These are phyloP conservation scores for Labeo rohita DNA, from an alignment of 2,113 vertebrate genomes.

Conservation along the genomic window DNA sequence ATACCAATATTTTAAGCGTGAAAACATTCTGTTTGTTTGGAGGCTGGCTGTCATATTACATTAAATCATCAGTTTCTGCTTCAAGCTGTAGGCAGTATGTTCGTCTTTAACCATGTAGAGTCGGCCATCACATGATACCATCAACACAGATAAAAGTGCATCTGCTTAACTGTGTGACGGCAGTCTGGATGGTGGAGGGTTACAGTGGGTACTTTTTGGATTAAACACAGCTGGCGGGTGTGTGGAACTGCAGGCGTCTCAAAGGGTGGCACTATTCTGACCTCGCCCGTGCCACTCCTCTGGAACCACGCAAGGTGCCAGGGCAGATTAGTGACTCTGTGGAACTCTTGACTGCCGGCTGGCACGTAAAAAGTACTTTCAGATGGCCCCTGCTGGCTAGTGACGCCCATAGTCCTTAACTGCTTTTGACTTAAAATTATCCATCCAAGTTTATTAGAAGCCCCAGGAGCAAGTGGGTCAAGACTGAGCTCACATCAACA, in stretches of 20 bases:
- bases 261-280: conserved; percentile 21
- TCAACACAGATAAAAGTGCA: conserved; percentile 22
- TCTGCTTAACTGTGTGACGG: conserved; percentile 20
- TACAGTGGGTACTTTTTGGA: not conserved
- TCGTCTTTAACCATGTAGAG: conserved; percentile 10
- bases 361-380: conserved; percentile 63
- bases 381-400: conserved; percentile 60
- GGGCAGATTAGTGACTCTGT: conserved; percentile 65
- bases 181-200: conserved; percentile 16
- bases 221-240: conserved; percentile 18
- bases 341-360: conserved; percentile 58
- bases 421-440: conserved; percentile 77
- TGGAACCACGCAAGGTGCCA: conserved; percentile 68
- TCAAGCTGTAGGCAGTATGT: not conserved
- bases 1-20: not conserved
- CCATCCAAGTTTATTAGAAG: conserved; percentile 69
- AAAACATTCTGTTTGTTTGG: not conserved
- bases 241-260: conserved; percentile 2
- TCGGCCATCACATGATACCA: not conserved
- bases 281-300: conserved; percentile 70
- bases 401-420: conserved; percentile 69
- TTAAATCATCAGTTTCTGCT: not conserved
- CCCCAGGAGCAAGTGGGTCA: conserved; percentile 33
- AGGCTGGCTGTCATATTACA: not conserved
- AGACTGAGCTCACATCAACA: conserved; percentile 22